Percentiles rank a stretch among this genome's conserved stretches.
phyloP scores from a whole-genome alignment of 2,113 vertebrate species.

The Porphyrio hochstetteri region DNA sequence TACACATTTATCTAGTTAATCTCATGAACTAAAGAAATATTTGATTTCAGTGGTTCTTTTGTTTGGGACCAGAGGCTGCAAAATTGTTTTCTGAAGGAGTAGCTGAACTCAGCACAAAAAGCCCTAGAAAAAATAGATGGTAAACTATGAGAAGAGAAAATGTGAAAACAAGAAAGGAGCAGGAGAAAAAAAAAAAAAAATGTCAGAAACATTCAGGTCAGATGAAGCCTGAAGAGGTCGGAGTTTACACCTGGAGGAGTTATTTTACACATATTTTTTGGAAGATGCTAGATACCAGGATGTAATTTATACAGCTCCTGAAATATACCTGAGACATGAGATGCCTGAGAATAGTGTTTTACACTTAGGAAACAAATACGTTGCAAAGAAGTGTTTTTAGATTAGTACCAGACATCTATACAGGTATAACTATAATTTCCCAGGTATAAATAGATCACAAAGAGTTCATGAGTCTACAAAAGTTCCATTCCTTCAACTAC shows the following conservation, averaged over 20 bases:
- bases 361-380: neutral
- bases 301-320: neutral
- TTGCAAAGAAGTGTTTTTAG: neutral
- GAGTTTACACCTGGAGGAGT: neutral
- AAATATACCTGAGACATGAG: neutral
- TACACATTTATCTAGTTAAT: neutral
- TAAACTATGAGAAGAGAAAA: neutral
- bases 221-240: neutral
- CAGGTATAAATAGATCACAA: neutral
- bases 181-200: neutral
- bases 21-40: neutral
- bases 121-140: neutral
- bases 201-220: neutral
- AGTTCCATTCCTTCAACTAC: neutral
- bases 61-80: neutral
- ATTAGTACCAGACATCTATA: neutral
- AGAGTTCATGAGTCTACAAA: neutral
- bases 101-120: neutral
- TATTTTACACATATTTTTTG: neutral
- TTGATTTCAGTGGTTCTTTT: neutral
- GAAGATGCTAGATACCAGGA: neutral
- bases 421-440: neutral
- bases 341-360: neutral
- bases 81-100: neutral
- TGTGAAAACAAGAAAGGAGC: neutral